Evolutionary conservation across 2,113 vertebrate species (phyloP), one percentile per base, ranked within the genome.

Genomic region (Aspidoscelis tigris): DNA sequence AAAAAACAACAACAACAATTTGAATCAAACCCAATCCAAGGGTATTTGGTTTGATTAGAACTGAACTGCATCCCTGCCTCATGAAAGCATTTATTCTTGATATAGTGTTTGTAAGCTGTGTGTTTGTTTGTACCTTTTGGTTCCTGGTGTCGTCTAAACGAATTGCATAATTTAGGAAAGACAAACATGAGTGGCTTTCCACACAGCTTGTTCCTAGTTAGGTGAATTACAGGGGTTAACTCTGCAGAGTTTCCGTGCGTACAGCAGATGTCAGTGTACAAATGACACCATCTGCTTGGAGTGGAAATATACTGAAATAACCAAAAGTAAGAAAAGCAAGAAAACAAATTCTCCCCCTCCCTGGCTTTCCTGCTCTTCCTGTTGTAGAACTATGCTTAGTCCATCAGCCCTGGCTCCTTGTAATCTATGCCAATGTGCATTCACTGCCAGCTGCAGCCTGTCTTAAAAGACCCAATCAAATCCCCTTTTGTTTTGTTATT

Each of bases 401-500:
- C 64, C 76, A 69, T 83, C 61, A 75, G 41, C 76, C 76, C 43
- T 75, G 79, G 81, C 72, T 80, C 86, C 65, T 43, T 75, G 26
- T 75, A 58, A 70, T 83, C 71, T 80, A 43, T 70, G 82, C 81
- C 22, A 66, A 68, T 4, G 33, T 18, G 75, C 80, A 66, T 58
- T 87, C 80, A 66, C 66, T 70, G 66, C 72, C 82, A 84, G 82
- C 77, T 80, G 82, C 71, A 71, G 41, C 78, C 84, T 72, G 80
- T 87, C 39, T 1, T 3, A 47, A 61, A n/a, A 69, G 82, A 70
- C 80, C 86, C 77, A 84, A 84, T 76, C 86, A 87, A 87, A 76
- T 69, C 76, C 44, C 79, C 72, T 84, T 87, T 87, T 87, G 82
- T 84, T 71, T 84, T 80, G 82, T 80, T 76, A 84, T 87, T 70